phyloP scores from a whole-genome alignment of 2,113 vertebrate genomes.

The Oncorhynchus nerka region DNA sequence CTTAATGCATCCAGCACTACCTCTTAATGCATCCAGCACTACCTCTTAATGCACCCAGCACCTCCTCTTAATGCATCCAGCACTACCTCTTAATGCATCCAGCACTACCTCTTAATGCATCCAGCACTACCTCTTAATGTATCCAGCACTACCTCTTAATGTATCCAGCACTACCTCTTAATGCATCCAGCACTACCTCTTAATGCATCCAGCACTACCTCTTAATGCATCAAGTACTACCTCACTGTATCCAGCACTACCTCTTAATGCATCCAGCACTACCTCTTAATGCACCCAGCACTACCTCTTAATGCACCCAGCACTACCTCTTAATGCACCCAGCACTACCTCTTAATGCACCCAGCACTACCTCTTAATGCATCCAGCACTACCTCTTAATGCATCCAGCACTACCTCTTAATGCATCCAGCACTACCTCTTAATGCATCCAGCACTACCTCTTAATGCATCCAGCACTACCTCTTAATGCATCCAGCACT shows the following conservation, averaged over 20 bases:
- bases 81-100: no score
- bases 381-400: background rate
- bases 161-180: no score
- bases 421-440: background rate
- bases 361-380: background rate
- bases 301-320: background rate
- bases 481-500: background rate
- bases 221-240: background rate
- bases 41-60: no score
- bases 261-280: background rate
- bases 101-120: no score
- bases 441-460: background rate
- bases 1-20: no score
- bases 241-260: background rate
- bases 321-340: background rate
- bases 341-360: background rate
- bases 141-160: no score
- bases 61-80: no score
- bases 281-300: background rate
- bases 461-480: background rate
- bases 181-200: no score
- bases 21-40: no score
- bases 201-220: no score
- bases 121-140: no score
- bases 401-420: background rate